Evolutionary conservation across 2,888 invertebrate species (phyloP), one percentile per base, ranked within the genome.

Genomic region (Morpho helenor): DNA sequence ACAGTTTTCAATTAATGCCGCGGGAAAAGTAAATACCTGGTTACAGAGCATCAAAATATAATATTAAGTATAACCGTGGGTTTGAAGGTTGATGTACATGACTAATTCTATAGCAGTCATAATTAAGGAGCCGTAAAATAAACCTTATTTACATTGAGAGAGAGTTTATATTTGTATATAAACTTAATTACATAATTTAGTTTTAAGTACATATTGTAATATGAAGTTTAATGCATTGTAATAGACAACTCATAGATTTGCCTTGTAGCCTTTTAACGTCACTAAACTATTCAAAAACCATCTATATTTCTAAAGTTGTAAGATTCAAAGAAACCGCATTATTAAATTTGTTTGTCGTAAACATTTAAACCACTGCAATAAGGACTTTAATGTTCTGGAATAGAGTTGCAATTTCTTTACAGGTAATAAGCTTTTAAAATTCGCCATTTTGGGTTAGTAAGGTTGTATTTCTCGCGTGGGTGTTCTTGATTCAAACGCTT

Each of bases 401-500:
- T 57, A 57, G 41, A 45, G 54, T 44, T 57, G 8, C 22, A 22
- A 45, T 52, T 44, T 16, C 16, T 31, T 31, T 45, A 16, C 9
- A n/a, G 8, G 8, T 49, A 31, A 49, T 43, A 49, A 41, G 16
- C 48, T 57, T 60, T 57, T 57, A 50, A 47, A 53, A 43, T 9
- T 49, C 31, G 43, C 62, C 60, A 49, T 55, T 55, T 60, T 49
- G 43, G 55, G 59, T 10, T 39, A 31, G 23, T 57, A 60, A 60
- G 60, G 60, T 10, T 54, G 56, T 50, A 31, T 57, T 44, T 9
- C 49, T 46, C 46, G 52, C 52, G 60, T 57, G 59, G 62, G 62
- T 22, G 31, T 31, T 31, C 31, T 31, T 31, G 31, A 31, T 31
- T 31, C 31, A 31, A 5, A 31, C 31, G 31, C 31, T 31, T 31